phyloP scores from a whole-genome alignment of 2,113 vertebrate species.

The Bos javanicus region DNA sequence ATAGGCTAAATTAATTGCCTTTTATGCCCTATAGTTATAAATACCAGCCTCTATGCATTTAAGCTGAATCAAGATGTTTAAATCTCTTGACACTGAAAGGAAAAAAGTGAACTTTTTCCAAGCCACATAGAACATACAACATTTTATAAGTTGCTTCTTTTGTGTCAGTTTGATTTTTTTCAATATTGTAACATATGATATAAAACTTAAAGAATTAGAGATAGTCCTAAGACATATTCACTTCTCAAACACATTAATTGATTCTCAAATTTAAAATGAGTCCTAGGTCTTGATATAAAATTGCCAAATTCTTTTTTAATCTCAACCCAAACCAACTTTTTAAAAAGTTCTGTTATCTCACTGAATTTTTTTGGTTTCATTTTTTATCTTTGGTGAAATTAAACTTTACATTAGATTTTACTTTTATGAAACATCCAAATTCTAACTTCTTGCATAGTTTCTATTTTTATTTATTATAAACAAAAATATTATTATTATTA shows the following conservation, averaged over 20 bases:
- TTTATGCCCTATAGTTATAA: constrained; percentile 17
- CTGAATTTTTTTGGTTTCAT: not conserved
- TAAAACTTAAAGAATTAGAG: constrained; percentile 16
- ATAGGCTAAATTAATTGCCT: not conserved
- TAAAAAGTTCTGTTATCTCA: not conserved
- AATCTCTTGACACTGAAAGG: not conserved
- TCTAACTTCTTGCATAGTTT: not conserved
- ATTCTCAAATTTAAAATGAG: not conserved
- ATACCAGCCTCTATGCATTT: not conserved
- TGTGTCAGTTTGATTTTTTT: constrained; percentile 14
- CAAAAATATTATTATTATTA: not conserved
- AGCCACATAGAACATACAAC: not conserved
- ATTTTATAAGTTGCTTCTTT: constrained; percentile 7
- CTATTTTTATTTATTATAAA: not conserved
- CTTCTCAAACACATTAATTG: not conserved
- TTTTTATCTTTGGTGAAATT: constrained; percentile 8
- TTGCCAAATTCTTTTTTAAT: not conserved
- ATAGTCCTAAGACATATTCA: not conserved
- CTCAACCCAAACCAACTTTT: not conserved
- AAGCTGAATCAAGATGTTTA: not conserved
- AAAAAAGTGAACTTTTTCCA: constrained; percentile 45
- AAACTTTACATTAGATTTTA: not conserved
- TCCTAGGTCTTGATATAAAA: not conserved
- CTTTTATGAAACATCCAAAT: constrained; percentile 7
- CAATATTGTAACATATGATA: not conserved